A percentile compares a stretch with the other conserved stretches of the same genome.
These are phyloP conservation scores for Buathra laborator DNA, from an alignment of 2,888 invertebrate genomes.

Conservation along the genomic window DNA sequence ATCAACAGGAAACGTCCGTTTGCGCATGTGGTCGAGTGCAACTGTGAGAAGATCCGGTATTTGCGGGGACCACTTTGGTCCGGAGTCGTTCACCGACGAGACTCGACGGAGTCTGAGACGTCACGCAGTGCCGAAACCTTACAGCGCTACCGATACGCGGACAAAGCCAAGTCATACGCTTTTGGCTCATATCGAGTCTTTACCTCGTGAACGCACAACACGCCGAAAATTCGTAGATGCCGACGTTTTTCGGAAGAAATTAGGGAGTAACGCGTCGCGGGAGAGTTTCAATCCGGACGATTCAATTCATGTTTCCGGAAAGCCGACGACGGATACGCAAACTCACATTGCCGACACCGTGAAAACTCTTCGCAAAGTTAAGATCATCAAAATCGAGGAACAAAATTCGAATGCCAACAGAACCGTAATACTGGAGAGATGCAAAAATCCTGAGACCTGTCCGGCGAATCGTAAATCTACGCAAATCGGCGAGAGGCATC, in stretches of 20 bases:
- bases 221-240: background rate
- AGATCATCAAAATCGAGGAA: slow-evolving; percentile 31
- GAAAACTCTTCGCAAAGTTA: slow-evolving; percentile 42
- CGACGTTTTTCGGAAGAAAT: background rate
- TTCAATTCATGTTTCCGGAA: background rate
- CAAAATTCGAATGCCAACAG: background rate
- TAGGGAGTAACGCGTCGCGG: background rate
- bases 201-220: slow-evolving; percentile 6
- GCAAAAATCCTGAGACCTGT: slow-evolving; percentile 30
- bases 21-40: slow-evolving; percentile 43
- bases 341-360: background rate
- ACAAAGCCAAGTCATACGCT: slow-evolving; percentile 12
- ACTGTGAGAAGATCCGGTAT: slow-evolving; percentile 44
- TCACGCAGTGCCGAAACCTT: slow-evolving; percentile 40
- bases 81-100: slow-evolving; percentile 18
- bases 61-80: slow-evolving; percentile 32
- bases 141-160: slow-evolving; percentile 6
- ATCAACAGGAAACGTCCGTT: slow-evolving; percentile 25
- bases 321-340: background rate
- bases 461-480: background rate
- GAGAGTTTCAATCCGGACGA: background rate
- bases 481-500: background rate
- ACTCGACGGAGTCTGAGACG: slow-evolving; percentile 24
- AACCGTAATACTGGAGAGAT: slow-evolving; percentile 19
- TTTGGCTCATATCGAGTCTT: slow-evolving; percentile 6